These are phyloP conservation scores for Chymomyza caudatula DNA, from an alignment of 2,888 invertebrate genomes.

Conservation along the genomic window DNA sequence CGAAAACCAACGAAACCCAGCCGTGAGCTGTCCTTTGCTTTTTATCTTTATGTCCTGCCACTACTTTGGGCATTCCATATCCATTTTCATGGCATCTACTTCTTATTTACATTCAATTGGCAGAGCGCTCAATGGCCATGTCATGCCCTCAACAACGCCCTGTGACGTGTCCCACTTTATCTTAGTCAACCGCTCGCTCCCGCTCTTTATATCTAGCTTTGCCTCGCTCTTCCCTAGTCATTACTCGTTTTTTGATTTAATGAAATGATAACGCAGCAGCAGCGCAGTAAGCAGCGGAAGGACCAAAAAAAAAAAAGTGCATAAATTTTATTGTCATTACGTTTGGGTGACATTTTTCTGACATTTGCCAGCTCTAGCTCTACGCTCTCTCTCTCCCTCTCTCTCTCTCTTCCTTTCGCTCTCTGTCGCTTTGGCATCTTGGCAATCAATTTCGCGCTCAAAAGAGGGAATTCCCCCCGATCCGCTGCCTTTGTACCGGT, in stretches of 20 bases:
- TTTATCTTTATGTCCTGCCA: neutral
- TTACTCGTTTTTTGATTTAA: conserved; percentile 50
- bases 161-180: neutral
- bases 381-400: neutral
- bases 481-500: neutral
- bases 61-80: neutral
- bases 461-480: conserved; percentile 7
- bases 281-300: conserved; percentile 18
- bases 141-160: neutral
- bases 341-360: conserved; percentile 29
- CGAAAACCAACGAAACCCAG: neutral
- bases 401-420: neutral
- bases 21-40: neutral
- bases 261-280: conserved; percentile 56
- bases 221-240: neutral
- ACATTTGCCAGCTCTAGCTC: conserved; percentile 21
- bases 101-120: conserved; percentile 62
- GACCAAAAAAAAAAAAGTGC: conserved; percentile 19
- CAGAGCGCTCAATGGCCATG: conserved; percentile 36
- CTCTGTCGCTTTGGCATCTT: conserved; percentile 7
- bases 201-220: neutral
- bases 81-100: neutral
- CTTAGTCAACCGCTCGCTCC: neutral
- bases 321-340: conserved; percentile 57
- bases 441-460: conserved; percentile 57